Evolutionary conservation across 2,113 vertebrate species (phyloP), one percentile per base, ranked within the genome.

Genomic region (Podarcis muralis): DNA sequence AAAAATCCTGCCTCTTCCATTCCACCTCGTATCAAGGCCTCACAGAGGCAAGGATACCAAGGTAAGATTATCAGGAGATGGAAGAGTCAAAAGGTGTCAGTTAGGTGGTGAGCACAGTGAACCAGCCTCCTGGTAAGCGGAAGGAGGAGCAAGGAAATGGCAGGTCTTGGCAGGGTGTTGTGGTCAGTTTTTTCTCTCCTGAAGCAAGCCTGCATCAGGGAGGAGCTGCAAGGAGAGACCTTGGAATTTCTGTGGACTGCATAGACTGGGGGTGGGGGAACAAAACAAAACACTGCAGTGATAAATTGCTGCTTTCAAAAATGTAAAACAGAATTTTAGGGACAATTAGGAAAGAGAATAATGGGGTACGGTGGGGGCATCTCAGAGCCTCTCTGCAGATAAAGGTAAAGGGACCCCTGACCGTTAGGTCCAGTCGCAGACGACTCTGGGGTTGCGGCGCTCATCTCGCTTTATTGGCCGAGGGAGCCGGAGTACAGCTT

Each of bases 271-370:
- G 48, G 48, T 2, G 48, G 48, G 48, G 48, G 48, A 2, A 53
- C 48, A 53, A 11, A 48, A 48, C 48, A 66, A 43, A 77, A 86
- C 18, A 15, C 75, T 86, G 35, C 84, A 66, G 35, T 78, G 84
- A 86, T 78, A 86, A 25, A 66, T 76, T 77, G 74, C 74, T 43
- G 35, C 84, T 77, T 59, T 77, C 74, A 86, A 66, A 66, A 77
- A 86, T 77, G 84, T n/a, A 76, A 77, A 86, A 86, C 74, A 86
- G 74, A 86, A 40, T 86, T 86, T 66, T 77, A 86, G 59, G 84
- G 84, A 76, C 35, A 76, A 77, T 86, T 86, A 77, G 72, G 35
- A n/a, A 86, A 76, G 48, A 77, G 74, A 66, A 76, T 43, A 77
- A 77, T 22, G 30, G 18, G 27, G 16, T 8, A 27, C 8, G 2